These are phyloP conservation scores for Poecilia picta DNA, from an alignment of 2,797 vertebrate genomes.

Conservation along the genomic window DNA sequence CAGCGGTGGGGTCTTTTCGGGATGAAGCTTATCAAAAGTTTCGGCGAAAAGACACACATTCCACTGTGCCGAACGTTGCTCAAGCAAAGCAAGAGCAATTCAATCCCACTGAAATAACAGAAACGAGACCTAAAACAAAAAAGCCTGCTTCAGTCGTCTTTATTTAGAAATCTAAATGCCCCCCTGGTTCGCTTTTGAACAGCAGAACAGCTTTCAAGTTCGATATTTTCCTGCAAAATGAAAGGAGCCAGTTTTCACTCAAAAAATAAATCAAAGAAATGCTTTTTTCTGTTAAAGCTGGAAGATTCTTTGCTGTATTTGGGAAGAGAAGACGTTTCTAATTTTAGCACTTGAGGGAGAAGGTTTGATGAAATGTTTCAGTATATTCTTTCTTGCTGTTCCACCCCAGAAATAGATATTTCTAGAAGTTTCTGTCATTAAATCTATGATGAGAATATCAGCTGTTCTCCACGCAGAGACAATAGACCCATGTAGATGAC, in stretches of 20 bases:
- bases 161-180: conserved; percentile 71
- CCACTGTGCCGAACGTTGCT: conserved; percentile 62
- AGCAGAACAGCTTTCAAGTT: conserved; percentile 63
- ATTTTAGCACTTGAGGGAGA: conserved; percentile 35
- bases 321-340: conserved; percentile 57
- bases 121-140: conserved; percentile 64
- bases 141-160: conserved; percentile 65
- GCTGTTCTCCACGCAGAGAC: not conserved
- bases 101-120: conserved; percentile 67
- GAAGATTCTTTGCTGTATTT: conserved; percentile 51
- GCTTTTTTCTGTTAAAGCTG: conserved; percentile 52
- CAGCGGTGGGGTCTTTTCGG: conserved; percentile 11
- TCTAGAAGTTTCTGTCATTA: conserved; percentile 45
- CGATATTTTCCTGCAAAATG: conserved; percentile 73
- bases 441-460: not conserved
- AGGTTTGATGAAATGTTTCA: conserved; percentile 69
- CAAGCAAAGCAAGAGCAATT: conserved; percentile 49
- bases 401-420: conserved; percentile 61
- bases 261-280: conserved; percentile 70
- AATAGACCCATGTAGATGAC: not conserved
- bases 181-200: conserved; percentile 56
- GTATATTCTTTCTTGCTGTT: conserved; percentile 60
- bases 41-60: conserved; percentile 54
- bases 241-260: conserved; percentile 70
- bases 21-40: conserved; percentile 56